A percentile compares a stretch with the other conserved stretches of the same genome.
Conservation (phyloP, 2,888 invertebrate genomes). For the Agonum fuliginosum region DNA sequence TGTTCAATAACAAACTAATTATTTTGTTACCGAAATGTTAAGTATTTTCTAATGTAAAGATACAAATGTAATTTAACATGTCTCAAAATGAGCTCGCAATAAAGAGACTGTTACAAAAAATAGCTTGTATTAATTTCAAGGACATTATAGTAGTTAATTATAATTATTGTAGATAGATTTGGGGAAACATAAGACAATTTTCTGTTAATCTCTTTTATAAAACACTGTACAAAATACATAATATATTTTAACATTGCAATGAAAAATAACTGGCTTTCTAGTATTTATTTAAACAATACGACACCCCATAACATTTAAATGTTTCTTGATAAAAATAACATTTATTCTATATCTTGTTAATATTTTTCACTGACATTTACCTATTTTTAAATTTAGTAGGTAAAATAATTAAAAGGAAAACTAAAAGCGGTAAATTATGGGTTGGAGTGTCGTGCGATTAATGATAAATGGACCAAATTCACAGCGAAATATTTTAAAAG, state of each 20-base stretch:
- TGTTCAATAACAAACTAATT: constrained; percentile 35
- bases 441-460: constrained; percentile 10
- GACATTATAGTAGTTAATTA: neutral
- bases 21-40: constrained; percentile 31
- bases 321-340: constrained; percentile 4
- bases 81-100: constrained; percentile 47
- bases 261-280: constrained; percentile 52
- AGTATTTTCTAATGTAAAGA: constrained; percentile 45
- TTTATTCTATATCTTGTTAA: neutral
- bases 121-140: no score
- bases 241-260: constrained; percentile 55
- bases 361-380: neutral
- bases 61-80: constrained; percentile 28
- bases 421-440: neutral
- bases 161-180: neutral
- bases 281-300: constrained; percentile 36
- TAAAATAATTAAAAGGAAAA: no score
- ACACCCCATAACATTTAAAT: constrained; percentile 31
- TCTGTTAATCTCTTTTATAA: constrained; percentile 58
- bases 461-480: no score
- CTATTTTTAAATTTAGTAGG: neutral
- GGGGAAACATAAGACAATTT: neutral
- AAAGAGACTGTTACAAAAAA: constrained; percentile 47
- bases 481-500: no score
- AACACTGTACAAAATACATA: constrained; percentile 60